Percentiles rank a stretch among this genome's conserved stretches.
phyloP scores from a whole-genome alignment of 2,113 vertebrate genomes.

The Apaloderma vittatum region DNA sequence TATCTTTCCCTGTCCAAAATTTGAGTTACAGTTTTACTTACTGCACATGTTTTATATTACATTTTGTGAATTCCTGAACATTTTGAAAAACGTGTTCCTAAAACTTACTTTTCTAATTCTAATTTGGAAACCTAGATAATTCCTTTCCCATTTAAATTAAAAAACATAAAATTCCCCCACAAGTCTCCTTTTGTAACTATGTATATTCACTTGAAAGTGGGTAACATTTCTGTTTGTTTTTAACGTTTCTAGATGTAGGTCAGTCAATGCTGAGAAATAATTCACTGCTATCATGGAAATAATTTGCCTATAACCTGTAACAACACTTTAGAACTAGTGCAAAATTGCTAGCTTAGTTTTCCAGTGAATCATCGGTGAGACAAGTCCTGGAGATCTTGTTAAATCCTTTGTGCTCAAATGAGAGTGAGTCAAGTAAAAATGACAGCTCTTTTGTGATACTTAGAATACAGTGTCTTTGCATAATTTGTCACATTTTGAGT shows the following conservation, averaged over 20 bases:
- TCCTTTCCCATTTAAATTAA: not conserved
- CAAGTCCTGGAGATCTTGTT: not conserved
- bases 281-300: not conserved
- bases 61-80: not conserved
- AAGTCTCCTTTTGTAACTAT: not conserved
- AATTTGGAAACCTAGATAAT: not conserved
- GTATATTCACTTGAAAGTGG: not conserved
- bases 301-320: not conserved
- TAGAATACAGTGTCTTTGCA: fast-evolving
- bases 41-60: not conserved
- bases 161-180: not conserved
- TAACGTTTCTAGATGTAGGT: not conserved
- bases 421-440: not conserved
- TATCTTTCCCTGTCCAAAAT: not conserved
- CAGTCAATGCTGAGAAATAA: not conserved
- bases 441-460: not conserved
- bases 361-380: not conserved
- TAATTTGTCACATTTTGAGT: not conserved
- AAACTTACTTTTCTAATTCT: not conserved
- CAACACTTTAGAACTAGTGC: not conserved
- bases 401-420: not conserved
- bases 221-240: not conserved
- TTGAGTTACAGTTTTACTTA: not conserved
- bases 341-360: not conserved
- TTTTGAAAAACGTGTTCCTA: not conserved